Evolutionary conservation across 2,888 invertebrate genomes (phyloP).

Genomic region (Parnassius smintheus): DNA sequence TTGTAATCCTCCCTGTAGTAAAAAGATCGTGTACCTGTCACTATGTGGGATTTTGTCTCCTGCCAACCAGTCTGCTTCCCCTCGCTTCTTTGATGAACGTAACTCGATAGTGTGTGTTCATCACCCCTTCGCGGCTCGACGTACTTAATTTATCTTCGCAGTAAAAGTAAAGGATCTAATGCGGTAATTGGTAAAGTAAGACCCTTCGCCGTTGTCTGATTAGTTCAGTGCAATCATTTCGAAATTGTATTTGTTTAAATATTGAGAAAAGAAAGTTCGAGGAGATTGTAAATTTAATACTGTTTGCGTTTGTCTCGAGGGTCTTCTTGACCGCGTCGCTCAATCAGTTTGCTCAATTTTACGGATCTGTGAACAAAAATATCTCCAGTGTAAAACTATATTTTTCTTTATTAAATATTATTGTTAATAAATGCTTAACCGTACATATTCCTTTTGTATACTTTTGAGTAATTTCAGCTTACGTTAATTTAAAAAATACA

Average conservation of each 20-base stretch:
- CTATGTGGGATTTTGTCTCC: neutral
- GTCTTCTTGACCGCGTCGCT: neutral
- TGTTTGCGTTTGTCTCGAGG: slow-evolving; percentile 17
- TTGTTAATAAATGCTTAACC: too few relatives aligned
- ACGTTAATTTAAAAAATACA: too few relatives aligned
- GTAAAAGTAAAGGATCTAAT: neutral
- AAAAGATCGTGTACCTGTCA: neutral
- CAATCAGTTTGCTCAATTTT: slow-evolving; percentile 20
- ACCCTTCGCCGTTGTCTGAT: too few relatives aligned
- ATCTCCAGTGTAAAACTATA: slow-evolving; percentile 12
- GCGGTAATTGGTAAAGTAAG: too few relatives aligned
- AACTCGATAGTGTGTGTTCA: slow-evolving; percentile 59
- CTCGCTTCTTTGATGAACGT: slow-evolving; percentile 54
- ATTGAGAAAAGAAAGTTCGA: slow-evolving; percentile 13
- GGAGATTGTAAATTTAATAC: slow-evolving; percentile 7
- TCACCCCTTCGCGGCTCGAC: slow-evolving; percentile 47
- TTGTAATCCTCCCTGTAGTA: too few relatives aligned
- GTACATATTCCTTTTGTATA: too few relatives aligned
- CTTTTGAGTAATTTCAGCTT: too few relatives aligned
- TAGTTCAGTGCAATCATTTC: too few relatives aligned
- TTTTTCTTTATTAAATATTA: slow-evolving; percentile 2
- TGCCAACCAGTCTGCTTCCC: slow-evolving; percentile 10
- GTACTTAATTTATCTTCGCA: slow-evolving; percentile 44
- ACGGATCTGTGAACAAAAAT: slow-evolving; percentile 22
- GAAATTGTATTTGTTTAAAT: neutral